These are phyloP conservation scores for Trogon melanurus DNA, from an alignment of 2,113 vertebrate species.

Conservation along the genomic window DNA sequence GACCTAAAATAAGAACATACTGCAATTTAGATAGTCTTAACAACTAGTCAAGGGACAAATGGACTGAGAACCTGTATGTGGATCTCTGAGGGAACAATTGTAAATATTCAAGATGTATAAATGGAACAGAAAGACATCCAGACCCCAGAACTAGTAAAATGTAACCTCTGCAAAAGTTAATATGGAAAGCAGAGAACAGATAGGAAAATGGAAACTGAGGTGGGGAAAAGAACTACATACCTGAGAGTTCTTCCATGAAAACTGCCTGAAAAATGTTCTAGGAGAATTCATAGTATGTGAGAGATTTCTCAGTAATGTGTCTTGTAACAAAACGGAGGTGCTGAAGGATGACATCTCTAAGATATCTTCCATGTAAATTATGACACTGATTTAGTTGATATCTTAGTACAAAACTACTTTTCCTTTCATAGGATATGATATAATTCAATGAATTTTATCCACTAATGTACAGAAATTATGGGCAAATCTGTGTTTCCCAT, in stretches of 20 bases:
- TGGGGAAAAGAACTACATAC: not conserved
- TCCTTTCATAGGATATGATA: not conserved
- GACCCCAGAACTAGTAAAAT: not conserved
- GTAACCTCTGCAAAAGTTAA: not conserved
- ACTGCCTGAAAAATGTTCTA: not conserved
- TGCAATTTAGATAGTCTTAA: slow-evolving; percentile 29
- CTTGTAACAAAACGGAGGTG: not conserved
- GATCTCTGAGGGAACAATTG: slow-evolving; percentile 27
- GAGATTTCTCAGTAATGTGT: not conserved
- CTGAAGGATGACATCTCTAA: not conserved
- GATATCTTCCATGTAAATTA: not conserved
- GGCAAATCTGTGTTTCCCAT: not conserved
- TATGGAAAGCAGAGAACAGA: not conserved
- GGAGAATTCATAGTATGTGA: not conserved
- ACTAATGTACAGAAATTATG: not conserved
- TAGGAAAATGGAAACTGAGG: not conserved
- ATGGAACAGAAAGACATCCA: not conserved
- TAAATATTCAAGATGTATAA: slow-evolving; percentile 33
- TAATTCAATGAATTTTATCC: not conserved
- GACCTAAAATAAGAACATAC: slow-evolving; percentile 40
- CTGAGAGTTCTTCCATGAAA: not conserved
- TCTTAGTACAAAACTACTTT: not conserved
- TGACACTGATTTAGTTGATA: not conserved
- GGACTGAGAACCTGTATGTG: not conserved
- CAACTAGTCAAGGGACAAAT: not conserved